Base-by-base conservation (phyloP, 2,888 invertebrate species). In the Erebia palarica region DNA sequence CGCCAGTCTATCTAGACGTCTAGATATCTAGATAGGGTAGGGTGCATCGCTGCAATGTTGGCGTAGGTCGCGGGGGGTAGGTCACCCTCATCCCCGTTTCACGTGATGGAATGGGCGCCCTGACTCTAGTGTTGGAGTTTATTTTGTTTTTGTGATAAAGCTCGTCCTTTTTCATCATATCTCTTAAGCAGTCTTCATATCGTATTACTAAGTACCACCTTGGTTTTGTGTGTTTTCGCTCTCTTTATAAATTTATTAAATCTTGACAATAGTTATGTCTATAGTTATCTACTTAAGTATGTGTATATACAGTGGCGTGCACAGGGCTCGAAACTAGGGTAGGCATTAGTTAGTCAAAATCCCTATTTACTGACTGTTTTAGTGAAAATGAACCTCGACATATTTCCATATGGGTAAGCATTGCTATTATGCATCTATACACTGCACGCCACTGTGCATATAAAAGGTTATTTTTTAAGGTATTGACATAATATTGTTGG, bases 31-130 rank as follows among this genome's bases (percentile, higher is more conserved):
- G 79, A 77, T 75, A 70, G 85, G 86, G 84, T 75, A 70, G 85
- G 86, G 84, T 91, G 90, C 91, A 90, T 87, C 86, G 85, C 76
- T 90, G 91, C 91, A 90, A 78, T 78, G 90, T 92, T 92, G 86
- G 86, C 82, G 85, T 90, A 91, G 91, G 91, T 91, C 86, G 83
- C 80, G 84, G 84, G 86, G 87, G 89, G 85, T 86, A 86, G 83
- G 82, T 84, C 84, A 84, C 74, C 76, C 75, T 77, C 78, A 76
- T 70, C 80, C 76, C 79, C 79, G 74, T 82, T 80, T 80, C 84
- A 82, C 85, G 82, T 85, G 87, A 89, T 90, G 86, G 88, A 87
- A 86, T 81, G 81, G 80, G 80, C 76, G 79, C 72, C 80, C 78
- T 77, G 77, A 75, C 75, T 75, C 75, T 76, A 65, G 57, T 61